Evolutionary conservation across 1,140 invertebrate genomes (phyloP), one percentile per base, ranked within the genome.

Genomic region (Muscidifurax raptorellus): DNA sequence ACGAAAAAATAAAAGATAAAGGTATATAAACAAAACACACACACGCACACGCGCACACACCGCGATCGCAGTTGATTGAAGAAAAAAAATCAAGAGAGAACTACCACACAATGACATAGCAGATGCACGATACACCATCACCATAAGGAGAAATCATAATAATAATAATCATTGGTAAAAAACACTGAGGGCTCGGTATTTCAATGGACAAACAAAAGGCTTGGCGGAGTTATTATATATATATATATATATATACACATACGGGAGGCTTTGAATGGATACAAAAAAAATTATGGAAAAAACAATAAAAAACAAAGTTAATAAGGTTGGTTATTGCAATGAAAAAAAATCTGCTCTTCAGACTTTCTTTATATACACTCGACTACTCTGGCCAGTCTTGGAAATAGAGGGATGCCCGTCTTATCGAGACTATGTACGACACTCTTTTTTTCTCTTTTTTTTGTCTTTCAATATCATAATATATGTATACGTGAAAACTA

Each of bases 51-150:
- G 28, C 40, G 15, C 30, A 89, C 85, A 87, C 86, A 87, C 32
- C 85, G 88, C 86, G 85, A 85, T 87, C n/a, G 78, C 72, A 84
- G 72, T 67, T 59, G 52, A 59, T 59, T 83, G 30, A 77, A 28
- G 13, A 66, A 66, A 72, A 47, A 82, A 66, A 78, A 59, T 74
- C 32, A 85, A 84, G 79, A 84, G 79, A 83, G 88, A 88, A 91
- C 89, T 90, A 90, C 89, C 87, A 90, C 89, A 92, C 89, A 92
- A 90, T 90, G 89, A 93, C 91, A 90, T 90, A 91, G 91, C 92
- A 93, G 92, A 93, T 93, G 92, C 91, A 93, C 91, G 90, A 92
- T 92, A 93, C 74, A 85, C 92, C 91, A 92, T 91, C 92, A 93
- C 92, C 92, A 92, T 89, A 64, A 84, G 66, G 80, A 86, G 91